phyloP scores from a whole-genome alignment of 2,888 invertebrate species.

The Mystacides longicornis region DNA sequence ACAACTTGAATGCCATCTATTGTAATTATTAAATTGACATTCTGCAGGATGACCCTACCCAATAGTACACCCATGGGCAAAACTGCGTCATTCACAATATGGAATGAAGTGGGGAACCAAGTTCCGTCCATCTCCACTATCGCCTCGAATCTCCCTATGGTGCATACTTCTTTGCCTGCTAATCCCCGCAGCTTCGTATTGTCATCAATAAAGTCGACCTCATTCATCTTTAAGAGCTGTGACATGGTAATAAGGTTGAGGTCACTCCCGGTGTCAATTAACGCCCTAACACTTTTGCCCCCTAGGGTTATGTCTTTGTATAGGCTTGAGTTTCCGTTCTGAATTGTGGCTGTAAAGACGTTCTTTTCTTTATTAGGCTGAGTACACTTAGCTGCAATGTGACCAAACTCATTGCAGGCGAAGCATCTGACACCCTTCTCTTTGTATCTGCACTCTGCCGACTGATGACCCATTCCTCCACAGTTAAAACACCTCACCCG shows the following conservation, averaged over 20 bases:
- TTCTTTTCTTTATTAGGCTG: background rate
- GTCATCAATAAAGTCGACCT: background rate
- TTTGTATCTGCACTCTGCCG: background rate
- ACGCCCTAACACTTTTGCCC: background rate
- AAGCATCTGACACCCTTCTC: conserved; percentile 1
- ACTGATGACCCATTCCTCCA: conserved; percentile 3
- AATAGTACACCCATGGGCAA: background rate
- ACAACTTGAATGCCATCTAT: background rate
- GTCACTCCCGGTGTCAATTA: conserved; percentile 1
- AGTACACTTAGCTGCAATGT: background rate
- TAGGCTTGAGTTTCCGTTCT: background rate
- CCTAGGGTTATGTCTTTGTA: background rate
- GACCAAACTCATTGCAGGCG: conserved; percentile 2
- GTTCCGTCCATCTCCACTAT: background rate
- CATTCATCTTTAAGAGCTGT: background rate
- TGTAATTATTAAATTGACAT: background rate
- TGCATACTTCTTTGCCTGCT: background rate
- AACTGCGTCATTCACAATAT: background rate
- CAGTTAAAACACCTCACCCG: background rate
- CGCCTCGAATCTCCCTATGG: background rate
- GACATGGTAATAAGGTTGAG: conserved; percentile 2
- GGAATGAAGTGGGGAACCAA: background rate
- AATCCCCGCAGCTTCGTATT: background rate
- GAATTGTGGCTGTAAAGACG: background rate
- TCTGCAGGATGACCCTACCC: background rate